Conservation (phyloP, 2,888 invertebrate species). For the Copidosoma aretas region DNA sequence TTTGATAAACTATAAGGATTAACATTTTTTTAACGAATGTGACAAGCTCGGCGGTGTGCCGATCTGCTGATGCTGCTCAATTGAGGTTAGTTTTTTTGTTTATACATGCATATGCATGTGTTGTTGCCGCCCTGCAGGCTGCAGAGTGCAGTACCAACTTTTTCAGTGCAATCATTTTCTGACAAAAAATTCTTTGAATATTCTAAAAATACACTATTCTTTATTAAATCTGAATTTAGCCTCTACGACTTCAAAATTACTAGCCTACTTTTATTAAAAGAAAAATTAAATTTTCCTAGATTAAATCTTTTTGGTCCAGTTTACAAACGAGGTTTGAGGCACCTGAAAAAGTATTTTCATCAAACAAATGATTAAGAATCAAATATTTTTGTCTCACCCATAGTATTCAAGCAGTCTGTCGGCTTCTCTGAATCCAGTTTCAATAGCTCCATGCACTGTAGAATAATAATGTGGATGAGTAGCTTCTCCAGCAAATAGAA, state of each 20-base stretch:
- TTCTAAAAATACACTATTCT: too few relatives aligned
- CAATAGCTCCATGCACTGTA: slow-evolving; percentile 77
- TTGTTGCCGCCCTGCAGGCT: background rate
- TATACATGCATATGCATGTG: background rate
- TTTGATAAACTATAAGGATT: background rate
- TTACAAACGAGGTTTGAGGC: slow-evolving; percentile 18
- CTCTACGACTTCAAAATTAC: too few relatives aligned
- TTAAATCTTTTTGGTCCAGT: background rate
- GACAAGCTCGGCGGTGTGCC: background rate
- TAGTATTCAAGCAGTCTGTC: slow-evolving; percentile 64
- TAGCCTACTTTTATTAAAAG: too few relatives aligned
- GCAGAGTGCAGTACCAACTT: too few relatives aligned
- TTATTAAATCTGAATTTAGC: too few relatives aligned
- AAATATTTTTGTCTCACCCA: slow-evolving; percentile 46
- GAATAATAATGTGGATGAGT: slow-evolving; percentile 71
- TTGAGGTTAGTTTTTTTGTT: slow-evolving; percentile 1
- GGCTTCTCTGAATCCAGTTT: slow-evolving; percentile 78
- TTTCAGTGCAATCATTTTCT: background rate
- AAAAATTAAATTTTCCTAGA: too few relatives aligned
- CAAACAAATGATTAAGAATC: background rate
- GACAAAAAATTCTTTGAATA: too few relatives aligned
- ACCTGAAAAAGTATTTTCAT: slow-evolving; percentile 19
- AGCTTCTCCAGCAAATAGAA: slow-evolving; percentile 75
- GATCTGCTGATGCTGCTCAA: too few relatives aligned
- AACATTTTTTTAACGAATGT: background rate